Conservation (phyloP, 2,888 invertebrate genomes). For the Deilephila elpenor region DNA sequence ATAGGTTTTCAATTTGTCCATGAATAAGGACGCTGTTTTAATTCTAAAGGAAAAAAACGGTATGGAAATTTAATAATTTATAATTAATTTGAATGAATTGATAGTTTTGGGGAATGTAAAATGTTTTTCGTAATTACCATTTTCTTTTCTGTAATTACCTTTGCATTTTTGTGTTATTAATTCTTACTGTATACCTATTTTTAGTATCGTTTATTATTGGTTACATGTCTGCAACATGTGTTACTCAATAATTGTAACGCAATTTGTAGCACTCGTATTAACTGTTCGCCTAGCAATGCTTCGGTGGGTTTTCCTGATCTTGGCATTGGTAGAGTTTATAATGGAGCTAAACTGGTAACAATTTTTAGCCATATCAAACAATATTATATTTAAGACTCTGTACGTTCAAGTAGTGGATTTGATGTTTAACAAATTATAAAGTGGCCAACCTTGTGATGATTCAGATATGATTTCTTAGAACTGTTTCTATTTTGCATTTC, state of each 20-base stretch:
- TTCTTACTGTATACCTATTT: background rate
- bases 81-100: background rate
- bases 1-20: too few relatives aligned
- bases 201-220: background rate
- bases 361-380: background rate
- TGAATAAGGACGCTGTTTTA: too few relatives aligned
- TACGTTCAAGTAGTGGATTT: too few relatives aligned
- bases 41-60: background rate
- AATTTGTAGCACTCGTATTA: slow-evolving; percentile 37
- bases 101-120: background rate
- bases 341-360: slow-evolving; percentile 27
- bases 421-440: too few relatives aligned
- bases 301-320: slow-evolving; percentile 55
- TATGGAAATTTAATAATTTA: background rate
- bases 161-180: background rate
- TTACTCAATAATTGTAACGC: slow-evolving; percentile 40
- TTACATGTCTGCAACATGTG: background rate
- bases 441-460: too few relatives aligned
- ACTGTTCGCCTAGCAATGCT: slow-evolving; percentile 43
- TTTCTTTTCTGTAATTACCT: background rate
- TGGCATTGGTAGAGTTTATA: slow-evolving; percentile 50
- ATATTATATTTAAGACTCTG: too few relatives aligned
- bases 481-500: background rate
- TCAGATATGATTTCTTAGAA: background rate
- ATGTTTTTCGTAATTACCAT: background rate